Percentiles rank a stretch among this genome's conserved stretches.
Conservation (phyloP, 2,113 vertebrate genomes). For the Cololabis saira region DNA sequence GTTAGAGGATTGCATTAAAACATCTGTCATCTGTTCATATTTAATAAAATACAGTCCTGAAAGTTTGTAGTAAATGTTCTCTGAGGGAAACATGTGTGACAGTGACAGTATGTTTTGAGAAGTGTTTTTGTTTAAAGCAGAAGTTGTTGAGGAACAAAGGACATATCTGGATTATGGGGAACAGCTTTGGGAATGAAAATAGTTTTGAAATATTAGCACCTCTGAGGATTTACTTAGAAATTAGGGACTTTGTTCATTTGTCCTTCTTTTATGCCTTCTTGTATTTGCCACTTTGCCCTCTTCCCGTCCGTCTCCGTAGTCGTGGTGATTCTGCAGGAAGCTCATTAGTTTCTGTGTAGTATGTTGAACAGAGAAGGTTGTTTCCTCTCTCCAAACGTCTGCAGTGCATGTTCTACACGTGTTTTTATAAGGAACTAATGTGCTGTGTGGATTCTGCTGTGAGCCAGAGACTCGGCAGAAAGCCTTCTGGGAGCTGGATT, state of each 20-base stretch:
- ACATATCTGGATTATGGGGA: too few species aligned
- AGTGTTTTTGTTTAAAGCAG: too few species aligned
- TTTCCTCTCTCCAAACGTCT: neutral
- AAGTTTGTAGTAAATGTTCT: too few species aligned
- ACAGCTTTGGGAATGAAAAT: too few species aligned
- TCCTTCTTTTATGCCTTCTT: neutral
- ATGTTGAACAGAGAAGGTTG: neutral
- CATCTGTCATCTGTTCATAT: too few species aligned
- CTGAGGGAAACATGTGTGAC: too few species aligned
- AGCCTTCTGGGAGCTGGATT: neutral
- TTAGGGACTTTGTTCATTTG: neutral
- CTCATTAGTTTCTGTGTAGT: slow-evolving; percentile 1
- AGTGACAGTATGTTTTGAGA: too few species aligned
- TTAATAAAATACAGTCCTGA: too few species aligned
- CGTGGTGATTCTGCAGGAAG: neutral
- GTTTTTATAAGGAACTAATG: slow-evolving; percentile 5
- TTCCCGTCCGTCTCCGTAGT: neutral
- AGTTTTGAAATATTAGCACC: too few species aligned
- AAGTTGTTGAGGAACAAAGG: too few species aligned
- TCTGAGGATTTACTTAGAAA: too few species aligned
- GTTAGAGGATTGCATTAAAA: too few species aligned
- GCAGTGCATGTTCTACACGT: neutral
- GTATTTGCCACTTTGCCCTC: neutral
- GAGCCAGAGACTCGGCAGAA: neutral
- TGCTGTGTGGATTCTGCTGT: neutral